Evolutionary conservation across 1,140 invertebrate genomes (phyloP), one percentile per base, ranked within the genome.

Genomic region (Cherax quadricarinatus): DNA sequence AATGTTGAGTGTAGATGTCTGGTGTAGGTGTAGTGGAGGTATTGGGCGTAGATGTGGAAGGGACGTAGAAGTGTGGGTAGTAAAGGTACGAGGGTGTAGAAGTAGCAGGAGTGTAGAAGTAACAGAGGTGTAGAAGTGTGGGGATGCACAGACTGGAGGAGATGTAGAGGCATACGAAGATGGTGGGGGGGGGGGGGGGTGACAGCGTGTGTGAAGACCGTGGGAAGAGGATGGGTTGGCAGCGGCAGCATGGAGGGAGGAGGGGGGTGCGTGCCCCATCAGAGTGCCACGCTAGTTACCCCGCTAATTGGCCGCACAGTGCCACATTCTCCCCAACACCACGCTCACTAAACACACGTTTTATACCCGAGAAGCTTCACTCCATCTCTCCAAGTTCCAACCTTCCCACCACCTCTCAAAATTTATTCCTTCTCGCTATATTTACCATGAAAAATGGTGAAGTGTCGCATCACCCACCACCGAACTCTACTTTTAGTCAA

Each of bases 341-440:
- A 88, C 86, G 86, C 86, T 60, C 75, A 57, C n/a, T 88, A 88
- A 79, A 80, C 86, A 60, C 85, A n/a, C 14, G 85, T 53, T 86
- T 86, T 86, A 86, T 86, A 12, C 57, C 3, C 57, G 18, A 62
- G 16, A 57, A 18, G 12, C 24, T 51, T 84, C 81, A 49, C 82
- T 84, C 82, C 24, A 18, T 60, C 82, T 84, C 82, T 18, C 53
- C 48, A n/a, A 41, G 14, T 7, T 48, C 51, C 6, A 14, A 3
- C 51, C 81, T 83, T 53, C 18, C 80, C 49, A 48, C 10, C 80
- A 24, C 30, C 41, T 60, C 16, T 16, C 57, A 9, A 60, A 60
- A 60, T 60, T 60, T 16, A 70, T 70, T 6, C 66, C 14, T 70
- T 70, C 66, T 16, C 14, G 66, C 66, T 6, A 70, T 21, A 70